Base-by-base conservation (phyloP, 1,140 invertebrate genomes). In the Telenomus remus region DNA sequence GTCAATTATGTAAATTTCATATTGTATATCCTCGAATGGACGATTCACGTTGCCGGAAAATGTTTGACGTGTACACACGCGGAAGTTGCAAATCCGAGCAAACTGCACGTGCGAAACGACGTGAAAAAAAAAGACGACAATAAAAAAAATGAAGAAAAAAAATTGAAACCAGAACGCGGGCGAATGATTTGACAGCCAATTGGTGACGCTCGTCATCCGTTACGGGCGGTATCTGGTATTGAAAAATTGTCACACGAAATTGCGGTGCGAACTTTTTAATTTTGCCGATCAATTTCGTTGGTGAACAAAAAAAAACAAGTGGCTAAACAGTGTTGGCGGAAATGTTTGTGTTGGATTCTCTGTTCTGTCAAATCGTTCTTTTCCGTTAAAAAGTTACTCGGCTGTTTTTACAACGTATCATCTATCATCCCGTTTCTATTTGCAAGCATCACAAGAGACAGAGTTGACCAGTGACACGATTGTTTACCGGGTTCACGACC, bases 141-240 rank as follows among this genome's bases (percentile, higher is more conserved):
- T 12, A 74, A 61, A 47, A 63, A 51, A 59, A 39, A 68, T 54
- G 44, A 19, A 46, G 42, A 34, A n/a, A 27, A 27, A 27, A 44
- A 39, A 46, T 42, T 47, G 61, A 57, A 61, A 65, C 19, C 56
- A 53, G 47, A 14, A 39, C 56, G 44, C 70, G 53, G 43, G 54
- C 37, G 35, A 34, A 7, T 14, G 51, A 54, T 14, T 63, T 55
- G 64, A 68, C 61, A 50, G 53, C 50, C 56, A 70, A 76, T 76
- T 27, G 19, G 19, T 76, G 71, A 55, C 14, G 53, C 55, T 64
- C 37, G 49, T 70, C 60, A 68, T 27, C 48, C 35, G 19, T 46
- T 37, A 46, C 47, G 43, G 33, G 49, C 49, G 48, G 15, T 10
- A 14, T 46, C 33, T 50, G 13, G 27, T 50, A 50, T 35, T 13